These are phyloP conservation scores for Protonemura montana DNA, from an alignment of 2,888 invertebrate species.

Conservation along the genomic window DNA sequence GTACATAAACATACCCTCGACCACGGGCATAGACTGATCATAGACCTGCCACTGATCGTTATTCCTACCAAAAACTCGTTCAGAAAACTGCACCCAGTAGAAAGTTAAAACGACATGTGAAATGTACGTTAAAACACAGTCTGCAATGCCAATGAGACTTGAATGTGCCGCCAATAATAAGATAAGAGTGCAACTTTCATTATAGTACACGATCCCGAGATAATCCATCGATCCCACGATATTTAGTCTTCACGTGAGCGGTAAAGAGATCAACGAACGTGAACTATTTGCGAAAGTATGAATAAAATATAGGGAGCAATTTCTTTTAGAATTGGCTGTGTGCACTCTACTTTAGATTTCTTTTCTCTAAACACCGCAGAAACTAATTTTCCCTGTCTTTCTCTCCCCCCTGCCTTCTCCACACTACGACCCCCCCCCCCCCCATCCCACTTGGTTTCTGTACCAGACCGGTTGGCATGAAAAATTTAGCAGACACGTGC, in stretches of 20 bases:
- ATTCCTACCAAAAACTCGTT: too few relatives aligned
- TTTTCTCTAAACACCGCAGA: background rate
- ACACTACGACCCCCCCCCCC: background rate
- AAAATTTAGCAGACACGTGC: background rate
- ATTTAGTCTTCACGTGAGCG: conserved; percentile 1
- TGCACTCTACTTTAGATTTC: background rate
- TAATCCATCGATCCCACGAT: background rate
- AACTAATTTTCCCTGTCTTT: background rate
- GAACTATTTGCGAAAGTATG: background rate
- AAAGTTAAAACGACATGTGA: too few relatives aligned
- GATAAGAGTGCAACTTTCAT: background rate
- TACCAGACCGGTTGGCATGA: background rate
- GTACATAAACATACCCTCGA: too few relatives aligned
- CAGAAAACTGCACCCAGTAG: too few relatives aligned
- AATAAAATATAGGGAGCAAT: background rate
- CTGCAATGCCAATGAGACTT: too few relatives aligned
- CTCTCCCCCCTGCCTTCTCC: too few relatives aligned
- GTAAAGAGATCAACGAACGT: background rate
- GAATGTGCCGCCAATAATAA: too few relatives aligned
- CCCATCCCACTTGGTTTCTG: background rate
- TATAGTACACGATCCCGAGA: background rate
- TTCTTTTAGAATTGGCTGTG: background rate
- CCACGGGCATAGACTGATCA: too few relatives aligned
- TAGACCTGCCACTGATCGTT: too few relatives aligned
- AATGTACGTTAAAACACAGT: too few relatives aligned